These are phyloP conservation scores for Liasis olivaceus DNA, from an alignment of 2,797 vertebrate genomes.

Conservation along the genomic window DNA sequence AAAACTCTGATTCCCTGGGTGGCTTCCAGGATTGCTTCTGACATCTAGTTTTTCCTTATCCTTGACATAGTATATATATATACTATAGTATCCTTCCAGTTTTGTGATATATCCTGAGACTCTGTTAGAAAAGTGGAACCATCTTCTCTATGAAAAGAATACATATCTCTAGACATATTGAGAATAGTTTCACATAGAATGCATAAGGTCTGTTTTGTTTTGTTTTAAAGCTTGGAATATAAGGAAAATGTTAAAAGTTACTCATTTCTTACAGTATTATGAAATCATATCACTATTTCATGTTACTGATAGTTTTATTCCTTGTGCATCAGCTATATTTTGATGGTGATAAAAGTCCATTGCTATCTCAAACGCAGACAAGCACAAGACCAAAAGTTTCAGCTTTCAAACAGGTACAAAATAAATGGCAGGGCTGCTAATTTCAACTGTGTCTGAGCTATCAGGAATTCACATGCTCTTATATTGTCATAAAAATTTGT, in stretches of 20 bases:
- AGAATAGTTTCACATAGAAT: not conserved
- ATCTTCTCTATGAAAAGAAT: not conserved
- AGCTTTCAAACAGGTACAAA: not conserved
- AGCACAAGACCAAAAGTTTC: not conserved
- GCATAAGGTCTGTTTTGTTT: not conserved
- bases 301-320: not conserved
- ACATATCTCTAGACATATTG: not conserved
- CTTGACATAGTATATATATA: too few relatives aligned
- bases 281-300: not conserved
- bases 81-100: not conserved
- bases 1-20: not conserved
- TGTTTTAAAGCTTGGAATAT: not conserved
- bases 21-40: not conserved
- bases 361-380: not conserved
- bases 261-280: not conserved
- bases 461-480: not conserved
- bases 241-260: not conserved
- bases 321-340: not conserved
- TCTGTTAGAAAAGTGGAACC: not conserved
- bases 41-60: not conserved
- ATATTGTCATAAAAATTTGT: not conserved
- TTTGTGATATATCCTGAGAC: not conserved
- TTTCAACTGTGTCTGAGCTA: not conserved
- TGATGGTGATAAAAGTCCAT: not conserved
- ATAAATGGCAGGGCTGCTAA: too few relatives aligned